Base-by-base conservation (phyloP, 2,113 vertebrate species). In the Lipophrys pholis region DNA sequence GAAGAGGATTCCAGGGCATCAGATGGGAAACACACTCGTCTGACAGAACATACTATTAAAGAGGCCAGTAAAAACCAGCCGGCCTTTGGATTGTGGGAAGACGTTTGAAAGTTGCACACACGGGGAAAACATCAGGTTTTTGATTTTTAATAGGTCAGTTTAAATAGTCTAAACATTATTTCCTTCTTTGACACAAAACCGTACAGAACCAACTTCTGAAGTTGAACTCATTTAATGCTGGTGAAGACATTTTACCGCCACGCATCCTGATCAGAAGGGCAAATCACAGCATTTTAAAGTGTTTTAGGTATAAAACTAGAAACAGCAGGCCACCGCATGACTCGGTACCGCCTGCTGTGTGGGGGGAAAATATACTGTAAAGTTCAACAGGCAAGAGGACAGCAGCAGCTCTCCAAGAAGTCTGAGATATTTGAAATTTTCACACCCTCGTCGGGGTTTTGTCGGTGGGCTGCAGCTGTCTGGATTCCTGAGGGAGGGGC, bases 391-490 rank as follows among this genome's bases (percentile, higher is more conserved):
- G 57, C n/a, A 42, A n/a, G 42, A 64, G 45, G 39, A 57, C 15
- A 3, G 75, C 36, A 42, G 56, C 45, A 39, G 53, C 10, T 63
- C 66, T 75, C 62, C 11, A 52, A 69, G 76, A 64, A 42, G 53
- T 66, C 56, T 40, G 30, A 50, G 65, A 46, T 68, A 41, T 86
- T 62, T 45, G 46, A 71, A 57, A 54, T 84, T 69, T 61, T 92
- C 87, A 80, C 88, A 89, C 82, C 80, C 78, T 57, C n/a, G 66
- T 82, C 88, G 84, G 74, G 16, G 81, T 83, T 87, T 81, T 61
- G 78, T 86, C 86, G 84, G 73, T 21, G 45, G 57, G 72, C 76
- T 67, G 73, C 81, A 86, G 81, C 83, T 90, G 85, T 75, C 71
- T 39, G 43, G 72, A 89, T 90, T 88, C 86, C 86, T 84, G 69